Evolutionary conservation across 2,888 invertebrate species (phyloP).

Genomic region (Notodonta ziczac): DNA sequence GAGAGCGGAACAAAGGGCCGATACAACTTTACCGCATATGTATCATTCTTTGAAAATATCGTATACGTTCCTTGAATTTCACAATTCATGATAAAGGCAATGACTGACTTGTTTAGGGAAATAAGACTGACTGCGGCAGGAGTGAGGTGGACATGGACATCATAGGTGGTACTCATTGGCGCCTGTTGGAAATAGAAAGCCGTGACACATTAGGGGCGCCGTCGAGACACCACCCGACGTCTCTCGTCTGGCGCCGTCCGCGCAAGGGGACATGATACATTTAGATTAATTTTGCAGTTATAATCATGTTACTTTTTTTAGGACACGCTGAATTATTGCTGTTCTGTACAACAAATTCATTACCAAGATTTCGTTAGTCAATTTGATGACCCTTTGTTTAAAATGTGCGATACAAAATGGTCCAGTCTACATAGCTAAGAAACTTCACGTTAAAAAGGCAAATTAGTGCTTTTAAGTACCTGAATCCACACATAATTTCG

Average conservation of each 20-base stretch:
- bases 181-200: slow-evolving; percentile 74
- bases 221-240: slow-evolving; percentile 50
- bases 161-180: slow-evolving; percentile 59
- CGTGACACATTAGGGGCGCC: slow-evolving; percentile 65
- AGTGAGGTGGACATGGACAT: slow-evolving; percentile 49
- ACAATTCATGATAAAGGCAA: not conserved
- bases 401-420: too few relatives aligned
- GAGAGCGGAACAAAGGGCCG: slow-evolving; percentile 17
- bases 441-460: too few relatives aligned
- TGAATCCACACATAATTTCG: too few relatives aligned
- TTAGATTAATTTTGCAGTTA: slow-evolving; percentile 31
- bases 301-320: slow-evolving; percentile 23
- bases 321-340: not conserved
- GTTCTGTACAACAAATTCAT: not conserved
- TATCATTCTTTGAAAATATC: slow-evolving; percentile 1
- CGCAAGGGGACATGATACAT: slow-evolving; percentile 36
- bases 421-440: too few relatives aligned
- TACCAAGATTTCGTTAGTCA: not conserved
- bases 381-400: too few relatives aligned
- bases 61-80: slow-evolving; percentile 4
- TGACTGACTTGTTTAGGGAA: slow-evolving; percentile 14
- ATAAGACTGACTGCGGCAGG: slow-evolving; percentile 24
- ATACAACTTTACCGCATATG: slow-evolving; percentile 10
- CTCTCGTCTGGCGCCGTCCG: slow-evolving; percentile 40
- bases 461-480: too few relatives aligned